These are phyloP conservation scores for Zaprionus vittiger DNA, from an alignment of 1,140 invertebrate genomes.

Conservation along the genomic window DNA sequence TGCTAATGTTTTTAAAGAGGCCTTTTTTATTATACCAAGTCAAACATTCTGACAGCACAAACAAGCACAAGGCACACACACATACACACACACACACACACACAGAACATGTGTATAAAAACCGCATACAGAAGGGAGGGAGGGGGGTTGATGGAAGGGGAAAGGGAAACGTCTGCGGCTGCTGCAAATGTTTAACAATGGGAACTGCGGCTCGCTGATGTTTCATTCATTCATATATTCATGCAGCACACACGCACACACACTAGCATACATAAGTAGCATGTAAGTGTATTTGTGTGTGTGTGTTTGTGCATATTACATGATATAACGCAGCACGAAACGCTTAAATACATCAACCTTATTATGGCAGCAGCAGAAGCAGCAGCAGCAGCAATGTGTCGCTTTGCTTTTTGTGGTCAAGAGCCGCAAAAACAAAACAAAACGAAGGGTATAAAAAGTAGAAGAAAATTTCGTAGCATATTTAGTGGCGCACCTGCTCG, in stretches of 20 bases:
- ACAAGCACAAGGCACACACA: constrained; percentile 51
- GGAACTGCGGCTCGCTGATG: constrained; percentile 62
- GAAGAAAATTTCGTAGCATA: constrained; percentile 21
- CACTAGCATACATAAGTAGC: constrained; percentile 47
- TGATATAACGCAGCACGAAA: constrained; percentile 65
- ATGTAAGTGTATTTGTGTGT: constrained; percentile 22
- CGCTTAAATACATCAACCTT: constrained; percentile 75
- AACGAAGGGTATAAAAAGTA: not conserved
- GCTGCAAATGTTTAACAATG: constrained; percentile 73
- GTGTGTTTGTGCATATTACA: constrained; percentile 52
- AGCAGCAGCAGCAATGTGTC: constrained; percentile 28
- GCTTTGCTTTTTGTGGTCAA: constrained; percentile 56
- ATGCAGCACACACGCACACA: constrained; percentile 40
- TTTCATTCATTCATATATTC: constrained; percentile 70
- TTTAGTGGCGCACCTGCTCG: constrained; percentile 36
- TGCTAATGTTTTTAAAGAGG: constrained; percentile 83
- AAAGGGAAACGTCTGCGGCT: constrained; percentile 38
- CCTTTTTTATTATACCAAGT: constrained; percentile 83
- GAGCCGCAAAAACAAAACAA: constrained; percentile 29
- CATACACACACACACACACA: constrained; percentile 25
- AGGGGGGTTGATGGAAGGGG: not conserved
- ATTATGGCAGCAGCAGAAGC: constrained; percentile 27
- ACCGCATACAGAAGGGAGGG: constrained; percentile 25
- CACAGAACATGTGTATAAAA: constrained; percentile 9
- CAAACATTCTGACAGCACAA: constrained; percentile 75